Conservation (phyloP, 2,888 invertebrate species). For the Stenolophus ochropezus region DNA sequence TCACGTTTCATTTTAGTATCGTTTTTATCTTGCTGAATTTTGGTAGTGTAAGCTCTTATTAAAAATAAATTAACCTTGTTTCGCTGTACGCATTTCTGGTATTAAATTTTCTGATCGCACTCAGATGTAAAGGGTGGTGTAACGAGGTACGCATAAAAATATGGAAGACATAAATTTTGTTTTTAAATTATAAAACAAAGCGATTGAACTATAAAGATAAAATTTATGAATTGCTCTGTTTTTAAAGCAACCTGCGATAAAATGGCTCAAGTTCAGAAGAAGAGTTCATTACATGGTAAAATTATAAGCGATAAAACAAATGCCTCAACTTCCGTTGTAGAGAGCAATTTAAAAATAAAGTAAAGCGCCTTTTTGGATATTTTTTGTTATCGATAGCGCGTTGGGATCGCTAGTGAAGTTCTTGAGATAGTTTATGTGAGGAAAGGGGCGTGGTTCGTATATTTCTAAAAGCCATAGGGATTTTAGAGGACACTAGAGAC, state of each 20-base stretch:
- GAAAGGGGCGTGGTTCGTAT: constrained; percentile 45
- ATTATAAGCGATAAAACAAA: constrained; percentile 55
- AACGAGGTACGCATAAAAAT: constrained; percentile 8
- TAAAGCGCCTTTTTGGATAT: constrained; percentile 47
- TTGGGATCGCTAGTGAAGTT: constrained; percentile 34
- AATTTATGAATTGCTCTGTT: constrained; percentile 36
- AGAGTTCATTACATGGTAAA: constrained; percentile 49
- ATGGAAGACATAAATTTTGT: constrained; percentile 4
- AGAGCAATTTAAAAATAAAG: constrained; percentile 41
- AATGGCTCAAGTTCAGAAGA: constrained; percentile 8
- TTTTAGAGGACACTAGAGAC: constrained; percentile 55
- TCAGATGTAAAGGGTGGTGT: neutral
- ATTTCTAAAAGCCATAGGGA: constrained; percentile 53
- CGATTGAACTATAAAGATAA: constrained; percentile 21
- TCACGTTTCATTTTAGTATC: neutral
- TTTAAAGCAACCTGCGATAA: constrained; percentile 1
- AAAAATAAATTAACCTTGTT: neutral
- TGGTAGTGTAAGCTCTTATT: neutral
- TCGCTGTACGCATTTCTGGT: neutral
- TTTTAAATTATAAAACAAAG: constrained; percentile 12
- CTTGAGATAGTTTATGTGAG: constrained; percentile 47
- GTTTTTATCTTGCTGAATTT: neutral
- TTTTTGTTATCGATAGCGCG: constrained; percentile 52
- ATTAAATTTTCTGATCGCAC: neutral
- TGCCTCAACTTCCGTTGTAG: constrained; percentile 35